Base-by-base conservation (phyloP, 2,113 vertebrate genomes). In the Indri indri region DNA sequence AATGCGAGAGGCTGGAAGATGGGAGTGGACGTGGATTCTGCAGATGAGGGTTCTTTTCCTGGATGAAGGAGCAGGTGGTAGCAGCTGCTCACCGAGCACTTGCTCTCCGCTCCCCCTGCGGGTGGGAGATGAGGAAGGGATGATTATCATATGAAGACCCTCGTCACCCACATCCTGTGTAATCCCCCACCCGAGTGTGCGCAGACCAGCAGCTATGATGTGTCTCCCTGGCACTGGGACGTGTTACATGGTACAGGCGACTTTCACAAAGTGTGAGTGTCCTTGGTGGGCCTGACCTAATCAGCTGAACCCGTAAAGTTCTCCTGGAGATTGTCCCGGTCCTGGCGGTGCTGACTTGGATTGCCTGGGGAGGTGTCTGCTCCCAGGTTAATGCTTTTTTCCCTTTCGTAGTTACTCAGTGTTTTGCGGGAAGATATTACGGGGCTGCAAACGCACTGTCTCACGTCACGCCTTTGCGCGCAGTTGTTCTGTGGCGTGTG, bases 401-500 rank as follows among this genome's bases (percentile, higher is more conserved):
- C 45, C 37, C 50, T 5, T 79, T 40, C 32, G 18, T 11, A 6
- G 25, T 16, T 22, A 2, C 1, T 17, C 8, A 20, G 11, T 11
- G 2, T 54, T 52, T 12, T 30, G 27, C 30, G 17, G 25, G 74
- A 5, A 40, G 16, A 3, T 3, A 3, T 50, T 2, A n/a, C 4
- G 17, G 14, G 45, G 10, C 34, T 20, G 34, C 16, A 17, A 32
- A 4, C 4, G 0, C 17, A 0, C 5, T 8, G 5, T 7, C 57
- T 50, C 59, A 40, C 74, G 1, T 37, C 1, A 0, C 18, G 13
- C 12, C 1, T 17, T 1, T 4, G n/a, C 61, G 2, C 0, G 5
- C 9, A 0, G 8, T 16, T 17, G 5, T n/a, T 2, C 2, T 1
- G 57, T 1, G 32, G 70, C 5, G 5, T 3, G 4, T n/a, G 86